A percentile compares a stretch with the other conserved stretches of the same genome.
Conservation (phyloP, 2,113 vertebrate genomes). For the Noctilio leporinus region DNA sequence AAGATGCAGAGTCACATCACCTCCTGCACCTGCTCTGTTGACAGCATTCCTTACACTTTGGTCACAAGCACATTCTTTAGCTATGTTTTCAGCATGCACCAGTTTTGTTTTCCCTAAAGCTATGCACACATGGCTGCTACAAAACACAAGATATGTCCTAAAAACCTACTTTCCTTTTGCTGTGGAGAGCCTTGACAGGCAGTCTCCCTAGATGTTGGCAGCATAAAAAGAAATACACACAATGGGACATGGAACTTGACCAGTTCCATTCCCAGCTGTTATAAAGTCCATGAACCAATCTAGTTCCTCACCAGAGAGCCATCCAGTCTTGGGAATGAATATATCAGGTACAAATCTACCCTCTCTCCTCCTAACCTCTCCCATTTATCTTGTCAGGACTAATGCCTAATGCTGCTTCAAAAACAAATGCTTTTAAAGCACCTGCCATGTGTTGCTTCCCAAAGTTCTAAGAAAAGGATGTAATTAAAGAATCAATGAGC, state of each 20-base stretch:
- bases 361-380: not conserved
- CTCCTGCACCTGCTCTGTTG: not conserved
- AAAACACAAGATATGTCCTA: not conserved
- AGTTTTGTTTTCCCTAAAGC: not conserved
- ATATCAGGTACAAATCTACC: not conserved
- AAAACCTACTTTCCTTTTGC: not conserved
- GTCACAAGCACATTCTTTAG: not conserved
- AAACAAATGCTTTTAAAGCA: conserved; percentile 41
- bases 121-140: not conserved
- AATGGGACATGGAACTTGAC: not conserved
- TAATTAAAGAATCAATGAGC: not conserved
- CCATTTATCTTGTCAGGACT: conserved; percentile 27
- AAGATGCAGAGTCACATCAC: accelerated
- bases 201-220: not conserved
- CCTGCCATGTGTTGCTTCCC: not conserved
- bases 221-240: not conserved
- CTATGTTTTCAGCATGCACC: not conserved
- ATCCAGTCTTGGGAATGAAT: not conserved
- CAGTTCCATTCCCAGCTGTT: not conserved
- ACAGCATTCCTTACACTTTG: not conserved
- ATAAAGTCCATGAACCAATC: not conserved
- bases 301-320: not conserved
- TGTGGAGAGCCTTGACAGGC: not conserved
- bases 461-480: not conserved
- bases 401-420: not conserved